Evolutionary conservation across 1,140 invertebrate genomes (phyloP).

Genomic region (Ruditapes philippinarum): DNA sequence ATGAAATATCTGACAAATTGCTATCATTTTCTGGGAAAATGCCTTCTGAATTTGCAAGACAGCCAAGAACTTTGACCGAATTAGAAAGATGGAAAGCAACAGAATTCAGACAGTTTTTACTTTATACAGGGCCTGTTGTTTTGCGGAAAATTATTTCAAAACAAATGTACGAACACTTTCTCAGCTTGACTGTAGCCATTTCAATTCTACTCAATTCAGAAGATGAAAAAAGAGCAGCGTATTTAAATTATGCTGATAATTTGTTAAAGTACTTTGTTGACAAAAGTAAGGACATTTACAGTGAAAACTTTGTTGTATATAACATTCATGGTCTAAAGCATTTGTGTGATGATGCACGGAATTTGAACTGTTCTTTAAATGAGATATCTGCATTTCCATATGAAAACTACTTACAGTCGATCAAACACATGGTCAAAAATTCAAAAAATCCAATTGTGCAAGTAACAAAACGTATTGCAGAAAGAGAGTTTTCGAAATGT

Average conservation of each 20-base stretch:
- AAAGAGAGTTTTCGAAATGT: constrained; percentile 51
- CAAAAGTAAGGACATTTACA: constrained; percentile 74
- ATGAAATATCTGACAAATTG: constrained; percentile 65
- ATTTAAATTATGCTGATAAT: constrained; percentile 76
- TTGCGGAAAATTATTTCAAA: constrained; percentile 84
- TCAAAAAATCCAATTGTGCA: constrained; percentile 77
- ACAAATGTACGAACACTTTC: constrained; percentile 85
- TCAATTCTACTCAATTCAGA: constrained; percentile 76
- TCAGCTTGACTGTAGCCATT: constrained; percentile 83
- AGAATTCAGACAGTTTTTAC: constrained; percentile 86
- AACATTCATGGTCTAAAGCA: constrained; percentile 85
- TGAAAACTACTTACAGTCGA: constrained; percentile 86
- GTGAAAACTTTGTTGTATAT: constrained; percentile 80
- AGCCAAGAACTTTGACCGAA: constrained; percentile 83
- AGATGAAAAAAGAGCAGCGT: constrained; percentile 28
- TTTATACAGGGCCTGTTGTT: constrained; percentile 86
- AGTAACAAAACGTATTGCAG: constrained; percentile 76
- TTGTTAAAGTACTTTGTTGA: constrained; percentile 82
- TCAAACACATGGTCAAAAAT: constrained; percentile 80
- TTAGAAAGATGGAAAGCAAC: constrained; percentile 86
- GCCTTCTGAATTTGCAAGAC: constrained; percentile 85
- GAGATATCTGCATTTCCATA: constrained; percentile 85
- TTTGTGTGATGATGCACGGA: constrained; percentile 85
- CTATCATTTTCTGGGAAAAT: constrained; percentile 57
- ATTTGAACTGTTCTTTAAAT: constrained; percentile 84